These are phyloP conservation scores for Porites evermanni DNA, from an alignment of 92 coral and sea anemone species.

Conservation along the genomic window DNA sequence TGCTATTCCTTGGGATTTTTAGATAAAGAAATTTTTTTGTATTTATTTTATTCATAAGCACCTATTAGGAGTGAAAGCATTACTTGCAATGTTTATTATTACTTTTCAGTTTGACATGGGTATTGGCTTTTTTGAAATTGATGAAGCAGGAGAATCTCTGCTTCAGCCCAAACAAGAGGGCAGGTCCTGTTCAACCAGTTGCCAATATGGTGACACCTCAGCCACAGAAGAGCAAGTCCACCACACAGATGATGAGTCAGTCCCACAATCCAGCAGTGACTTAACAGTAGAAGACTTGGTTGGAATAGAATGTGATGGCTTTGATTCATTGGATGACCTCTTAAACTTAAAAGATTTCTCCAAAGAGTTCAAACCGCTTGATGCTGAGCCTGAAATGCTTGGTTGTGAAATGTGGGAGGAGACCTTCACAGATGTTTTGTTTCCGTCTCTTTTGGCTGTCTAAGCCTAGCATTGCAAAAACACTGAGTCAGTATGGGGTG, in stretches of 20 bases:
- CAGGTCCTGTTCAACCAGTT: constrained; percentile 72
- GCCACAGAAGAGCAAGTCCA: constrained; percentile 46
- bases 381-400: constrained; percentile 81
- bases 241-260: constrained; percentile 26
- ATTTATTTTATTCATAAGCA: not conserved
- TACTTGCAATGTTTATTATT: not conserved
- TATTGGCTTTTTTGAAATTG: constrained; percentile 87
- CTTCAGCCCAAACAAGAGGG: constrained; percentile 85
- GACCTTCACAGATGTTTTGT: constrained; percentile 90
- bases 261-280: constrained; percentile 55
- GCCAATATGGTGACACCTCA: constrained; percentile 52
- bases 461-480: constrained; percentile 41
- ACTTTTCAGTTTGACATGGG: constrained; percentile 85
- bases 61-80: not conserved
- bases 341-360: constrained; percentile 74
- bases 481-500: not conserved
- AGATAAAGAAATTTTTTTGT: too few species aligned
- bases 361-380: constrained; percentile 72
- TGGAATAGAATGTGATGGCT: constrained; percentile 70
- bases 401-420: constrained; percentile 97
- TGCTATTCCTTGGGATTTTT: too few species aligned
- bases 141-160: constrained; percentile 73
- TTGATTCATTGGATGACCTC: constrained; percentile 88
- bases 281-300: constrained; percentile 77
- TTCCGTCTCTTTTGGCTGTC: constrained; percentile 92